These are phyloP conservation scores for Machimus atricapillus DNA, from an alignment of 2,888 invertebrate genomes.

Conservation along the genomic window DNA sequence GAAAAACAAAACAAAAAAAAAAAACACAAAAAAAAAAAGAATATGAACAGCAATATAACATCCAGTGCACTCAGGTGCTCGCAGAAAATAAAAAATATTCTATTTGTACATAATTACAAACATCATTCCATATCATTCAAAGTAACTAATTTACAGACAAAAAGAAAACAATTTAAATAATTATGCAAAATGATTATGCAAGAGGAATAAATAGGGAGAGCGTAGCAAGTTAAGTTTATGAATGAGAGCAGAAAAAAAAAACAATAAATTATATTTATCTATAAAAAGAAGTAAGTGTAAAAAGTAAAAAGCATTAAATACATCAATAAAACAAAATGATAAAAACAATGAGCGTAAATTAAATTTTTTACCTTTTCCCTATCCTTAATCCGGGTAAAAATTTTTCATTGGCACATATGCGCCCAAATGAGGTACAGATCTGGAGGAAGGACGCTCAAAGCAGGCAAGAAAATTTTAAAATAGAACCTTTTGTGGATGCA, in stretches of 20 bases:
- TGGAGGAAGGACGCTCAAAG: too few species aligned
- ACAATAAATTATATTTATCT: conserved; percentile 24
- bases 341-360: background rate
- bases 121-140: conserved; percentile 23
- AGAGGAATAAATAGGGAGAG: background rate
- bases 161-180: background rate
- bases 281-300: conserved; percentile 7
- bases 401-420: too few species aligned
- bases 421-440: too few species aligned
- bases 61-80: background rate
- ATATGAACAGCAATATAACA: background rate
- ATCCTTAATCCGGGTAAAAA: background rate
- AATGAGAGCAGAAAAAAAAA: background rate
- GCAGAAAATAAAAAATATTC: background rate
- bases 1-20: background rate
- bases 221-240: background rate
- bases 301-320: conserved; percentile 9
- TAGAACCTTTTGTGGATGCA: too few species aligned
- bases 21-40: background rate
- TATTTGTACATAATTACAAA: background rate
- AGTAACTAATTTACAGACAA: conserved; percentile 8
- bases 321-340: background rate
- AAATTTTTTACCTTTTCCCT: background rate
- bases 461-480: too few species aligned
- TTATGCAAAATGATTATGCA: background rate